Evolutionary conservation across 1,140 invertebrate species (phyloP).

Genomic region (Ruditapes philippinarum): DNA sequence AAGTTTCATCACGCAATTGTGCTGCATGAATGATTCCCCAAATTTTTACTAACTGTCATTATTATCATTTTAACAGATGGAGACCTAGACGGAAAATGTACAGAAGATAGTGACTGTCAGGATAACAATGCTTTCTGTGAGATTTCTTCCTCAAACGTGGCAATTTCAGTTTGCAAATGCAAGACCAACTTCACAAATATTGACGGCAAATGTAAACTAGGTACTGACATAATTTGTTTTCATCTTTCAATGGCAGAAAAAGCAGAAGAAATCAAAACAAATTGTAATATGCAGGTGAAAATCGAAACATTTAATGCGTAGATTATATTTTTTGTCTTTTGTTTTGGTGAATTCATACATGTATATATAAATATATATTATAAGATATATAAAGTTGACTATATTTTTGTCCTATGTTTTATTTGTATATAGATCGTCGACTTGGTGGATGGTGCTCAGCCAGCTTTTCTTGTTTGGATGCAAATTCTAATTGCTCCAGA

Average conservation of each 20-base stretch:
- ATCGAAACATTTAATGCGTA: no score
- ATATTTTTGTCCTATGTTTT: background rate
- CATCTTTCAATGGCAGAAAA: no score
- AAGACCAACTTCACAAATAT: background rate
- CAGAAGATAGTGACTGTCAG: background rate
- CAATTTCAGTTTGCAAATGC: background rate
- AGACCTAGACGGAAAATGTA: background rate
- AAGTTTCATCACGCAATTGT: background rate
- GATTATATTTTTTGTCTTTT: no score
- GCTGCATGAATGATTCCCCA: background rate
- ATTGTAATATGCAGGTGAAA: no score
- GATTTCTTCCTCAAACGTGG: background rate
- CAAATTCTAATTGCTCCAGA: background rate
- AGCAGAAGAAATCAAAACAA: no score
- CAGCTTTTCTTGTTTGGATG: background rate
- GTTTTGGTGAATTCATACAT: no score
- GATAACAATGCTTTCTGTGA: background rate
- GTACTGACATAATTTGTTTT: no score
- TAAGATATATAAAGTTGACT: background rate
- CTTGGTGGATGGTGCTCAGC: conserved; percentile 29
- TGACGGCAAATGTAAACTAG: background rate
- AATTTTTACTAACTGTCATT: background rate
- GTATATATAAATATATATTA: background rate
- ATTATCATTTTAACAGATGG: background rate
- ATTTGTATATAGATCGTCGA: conserved; percentile 8